Evolutionary conservation across 2,113 vertebrate genomes (phyloP).

Genomic region (Cyprinodon brontotheroides): DNA sequence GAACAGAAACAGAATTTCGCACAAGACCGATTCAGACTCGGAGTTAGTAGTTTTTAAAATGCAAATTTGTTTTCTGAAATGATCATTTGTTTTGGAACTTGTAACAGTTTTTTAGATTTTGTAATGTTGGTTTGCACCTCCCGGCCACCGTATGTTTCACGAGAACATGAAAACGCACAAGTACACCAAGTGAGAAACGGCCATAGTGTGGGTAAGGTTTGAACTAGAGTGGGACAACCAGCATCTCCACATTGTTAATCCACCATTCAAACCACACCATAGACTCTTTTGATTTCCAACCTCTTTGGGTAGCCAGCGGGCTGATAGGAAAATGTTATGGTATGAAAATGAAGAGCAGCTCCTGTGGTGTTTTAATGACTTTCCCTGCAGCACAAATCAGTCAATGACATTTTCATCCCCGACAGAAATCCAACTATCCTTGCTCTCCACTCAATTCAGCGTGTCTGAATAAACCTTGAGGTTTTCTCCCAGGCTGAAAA

Average conservation of each 20-base stretch:
- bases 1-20: too few relatives aligned
- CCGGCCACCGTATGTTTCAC: too few relatives aligned
- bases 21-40: too few relatives aligned
- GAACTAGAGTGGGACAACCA: too few relatives aligned
- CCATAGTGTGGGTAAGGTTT: too few relatives aligned
- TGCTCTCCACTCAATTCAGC: not conserved
- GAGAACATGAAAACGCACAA: too few relatives aligned
- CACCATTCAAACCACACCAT: not conserved
- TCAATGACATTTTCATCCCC: not conserved
- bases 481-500: conserved; percentile 29
- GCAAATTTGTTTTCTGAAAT: too few relatives aligned
- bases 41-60: too few relatives aligned
- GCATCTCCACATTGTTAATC: conserved; percentile 2
- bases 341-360: conserved; percentile 25
- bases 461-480: not conserved
- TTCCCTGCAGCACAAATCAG: not conserved
- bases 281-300: conserved; percentile 20
- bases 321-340: conserved; percentile 18
- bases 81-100: too few relatives aligned
- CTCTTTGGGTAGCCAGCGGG: not conserved
- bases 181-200: too few relatives aligned
- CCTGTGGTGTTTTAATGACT: conserved; percentile 5
- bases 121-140: too few relatives aligned
- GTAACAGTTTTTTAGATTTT: too few relatives aligned
- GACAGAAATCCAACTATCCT: not conserved